Percentiles rank a stretch among this genome's conserved stretches.
These are phyloP conservation scores for Chironomus tepperi DNA, from an alignment of 1,140 invertebrate genomes.

Conservation along the genomic window DNA sequence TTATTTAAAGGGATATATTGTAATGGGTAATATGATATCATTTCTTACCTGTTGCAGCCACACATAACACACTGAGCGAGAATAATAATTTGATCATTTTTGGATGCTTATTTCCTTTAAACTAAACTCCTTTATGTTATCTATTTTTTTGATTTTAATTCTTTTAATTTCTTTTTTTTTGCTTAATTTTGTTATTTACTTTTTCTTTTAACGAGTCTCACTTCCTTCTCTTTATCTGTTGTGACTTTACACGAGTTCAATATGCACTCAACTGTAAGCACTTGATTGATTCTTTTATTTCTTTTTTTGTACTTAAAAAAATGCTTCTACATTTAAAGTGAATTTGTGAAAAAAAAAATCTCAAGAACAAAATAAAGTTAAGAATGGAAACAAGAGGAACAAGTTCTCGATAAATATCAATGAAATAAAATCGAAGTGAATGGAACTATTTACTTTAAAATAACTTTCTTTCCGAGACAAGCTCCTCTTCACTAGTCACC, in stretches of 20 bases:
- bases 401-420: neutral
- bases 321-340: too few relatives aligned
- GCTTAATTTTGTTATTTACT: too few relatives aligned
- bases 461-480: conserved; percentile 1
- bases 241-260: conserved; percentile 6
- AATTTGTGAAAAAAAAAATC: too few relatives aligned
- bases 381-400: neutral
- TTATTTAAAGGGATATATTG: too few relatives aligned
- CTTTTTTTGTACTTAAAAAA: neutral
- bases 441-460: neutral
- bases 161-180: too few relatives aligned
- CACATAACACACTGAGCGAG: conserved; percentile 12
- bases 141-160: too few relatives aligned
- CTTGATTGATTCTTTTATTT: neutral
- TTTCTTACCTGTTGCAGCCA: conserved; percentile 17
- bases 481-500: conserved; percentile 5
- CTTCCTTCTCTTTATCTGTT: too few relatives aligned
- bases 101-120: conserved; percentile 7
- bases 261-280: neutral
- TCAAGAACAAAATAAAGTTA: too few relatives aligned
- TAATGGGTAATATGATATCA: conserved; percentile 6
- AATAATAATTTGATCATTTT: conserved; percentile 17
- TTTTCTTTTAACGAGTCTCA: too few relatives aligned
- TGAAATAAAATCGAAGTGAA: too few relatives aligned
- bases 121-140: neutral